Base-by-base conservation (phyloP, 2,888 invertebrate genomes). In the Nasonovia ribisnigri region DNA sequence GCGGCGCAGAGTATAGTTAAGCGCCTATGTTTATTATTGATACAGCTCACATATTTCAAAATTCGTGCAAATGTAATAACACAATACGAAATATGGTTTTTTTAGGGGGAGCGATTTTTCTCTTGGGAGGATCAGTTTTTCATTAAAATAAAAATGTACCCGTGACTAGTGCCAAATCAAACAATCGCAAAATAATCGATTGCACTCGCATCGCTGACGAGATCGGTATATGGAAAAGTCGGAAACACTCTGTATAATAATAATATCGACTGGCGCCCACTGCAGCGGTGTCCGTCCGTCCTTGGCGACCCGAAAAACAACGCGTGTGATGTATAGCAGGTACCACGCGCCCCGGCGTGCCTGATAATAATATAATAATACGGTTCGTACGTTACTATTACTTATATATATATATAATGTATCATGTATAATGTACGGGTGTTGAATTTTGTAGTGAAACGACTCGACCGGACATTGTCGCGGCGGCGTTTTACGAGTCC, bases 401-500 rank as follows among this genome's bases (percentile, higher is more conserved):
- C n/a, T 54, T 57, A 57, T 57, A 20, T 54, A 4, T 57, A 57
- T 57, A 54, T 57, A 57, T 6, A 57, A 57, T 57, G 20, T 20
- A 54, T 46, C 8, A 51, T 54, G 77, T 29, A 86, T n/a, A n/a
- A n/a, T 86, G 13, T 29, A 29, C 29, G 86, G 6, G 86, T 43
- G 46, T 43, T 86, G 46, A 46, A 86, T n/a, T 46, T 43, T 42
- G 84, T 29, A 84, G 29, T 43, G 46, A n/a, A 46, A 46, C 86
- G n/a, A 51, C 48, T 13, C 43, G 54, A 51, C 84, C 54, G 54
- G 84, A 90, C 90, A 84, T 77, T 90, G 77, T 91, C 77, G 51
- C 46, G 42, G 51, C 46, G 42, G 86, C 43, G 91, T 91, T 91
- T 91, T 84, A 91, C 84, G 91, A 84, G 91, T 77, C 43, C 43